Percentiles rank a stretch among this genome's conserved stretches.
These are phyloP conservation scores for Microchirus variegatus DNA, from an alignment of 2,797 vertebrate species.

Conservation along the genomic window DNA sequence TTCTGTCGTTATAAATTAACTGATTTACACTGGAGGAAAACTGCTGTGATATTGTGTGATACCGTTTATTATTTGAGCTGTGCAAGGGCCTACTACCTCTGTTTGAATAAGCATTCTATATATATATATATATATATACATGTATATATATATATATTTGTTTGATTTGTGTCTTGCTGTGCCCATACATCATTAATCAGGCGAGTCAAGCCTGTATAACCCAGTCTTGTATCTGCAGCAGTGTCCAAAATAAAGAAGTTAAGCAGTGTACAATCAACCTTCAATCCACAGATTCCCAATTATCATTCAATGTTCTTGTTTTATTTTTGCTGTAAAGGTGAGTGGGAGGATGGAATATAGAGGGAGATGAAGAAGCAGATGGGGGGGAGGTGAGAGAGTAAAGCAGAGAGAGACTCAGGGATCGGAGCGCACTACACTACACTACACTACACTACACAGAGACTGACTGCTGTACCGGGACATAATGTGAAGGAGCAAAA, in stretches of 20 bases:
- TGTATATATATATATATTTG: neutral
- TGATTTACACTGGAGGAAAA: too few species aligned
- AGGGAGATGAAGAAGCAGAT: constrained; percentile 58
- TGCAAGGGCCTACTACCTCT: too few species aligned
- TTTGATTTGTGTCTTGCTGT: neutral
- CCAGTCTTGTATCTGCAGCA: constrained; percentile 1
- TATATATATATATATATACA: too few species aligned
- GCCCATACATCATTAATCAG: neutral
- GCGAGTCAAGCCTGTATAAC: neutral
- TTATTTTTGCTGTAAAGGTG: constrained; percentile 61
- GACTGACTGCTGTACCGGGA: constrained; percentile 29
- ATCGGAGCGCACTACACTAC: constrained; percentile 42
- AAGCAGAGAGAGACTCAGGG: constrained; percentile 16
- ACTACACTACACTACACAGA: constrained; percentile 38
- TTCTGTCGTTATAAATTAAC: too few species aligned
- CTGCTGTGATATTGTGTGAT: too few species aligned
- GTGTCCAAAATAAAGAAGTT: constrained; percentile 2
- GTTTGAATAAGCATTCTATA: too few species aligned
- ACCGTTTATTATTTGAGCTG: too few species aligned
- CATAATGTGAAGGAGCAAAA: constrained; percentile 44
- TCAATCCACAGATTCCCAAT: constrained; percentile 41
- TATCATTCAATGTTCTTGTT: constrained; percentile 40
- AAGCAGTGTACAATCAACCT: constrained; percentile 1
- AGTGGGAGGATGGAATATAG: constrained; percentile 65
- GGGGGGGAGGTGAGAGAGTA: constrained; percentile 34